Conservation (phyloP, 2,113 vertebrate genomes). For the Chrysochloris asiatica region DNA sequence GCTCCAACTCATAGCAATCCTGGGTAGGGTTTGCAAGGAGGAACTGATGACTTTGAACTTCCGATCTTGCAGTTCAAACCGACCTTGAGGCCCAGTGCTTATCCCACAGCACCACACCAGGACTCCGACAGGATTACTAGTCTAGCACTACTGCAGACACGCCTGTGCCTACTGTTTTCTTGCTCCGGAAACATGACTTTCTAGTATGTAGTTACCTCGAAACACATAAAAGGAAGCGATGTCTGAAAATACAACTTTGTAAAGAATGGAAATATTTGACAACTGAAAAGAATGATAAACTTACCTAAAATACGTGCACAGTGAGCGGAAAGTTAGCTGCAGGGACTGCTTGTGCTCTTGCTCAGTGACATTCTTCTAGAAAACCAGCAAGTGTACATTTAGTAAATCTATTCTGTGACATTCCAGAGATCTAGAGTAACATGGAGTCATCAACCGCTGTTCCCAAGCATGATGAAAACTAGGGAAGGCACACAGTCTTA, state of each 20-base stretch:
- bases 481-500: neutral
- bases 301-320: slow-evolving; percentile 98
- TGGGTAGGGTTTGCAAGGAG: no score
- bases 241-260: neutral
- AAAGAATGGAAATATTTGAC: neutral
- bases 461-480: neutral
- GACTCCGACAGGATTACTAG: no score
- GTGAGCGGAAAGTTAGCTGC: slow-evolving; percentile 94
- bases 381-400: slow-evolving; percentile 75
- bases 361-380: slow-evolving; percentile 94
- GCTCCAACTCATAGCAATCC: no score
- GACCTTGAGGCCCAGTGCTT: no score
- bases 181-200: neutral
- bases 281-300: slow-evolving; percentile 9
- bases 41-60: no score
- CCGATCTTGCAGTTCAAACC: no score
- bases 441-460: neutral
- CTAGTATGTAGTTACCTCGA: neutral
- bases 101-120: no score
- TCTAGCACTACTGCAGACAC: neutral
- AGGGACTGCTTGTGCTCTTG: slow-evolving; percentile 93
- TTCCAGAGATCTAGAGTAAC: neutral
- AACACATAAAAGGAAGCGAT: neutral
- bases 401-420: slow-evolving; percentile 46
- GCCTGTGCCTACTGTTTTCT: neutral